phyloP scores from a whole-genome alignment of 37 sponge, comb jelly and placozoan genomes.

The Tethya wilhelma region DNA sequence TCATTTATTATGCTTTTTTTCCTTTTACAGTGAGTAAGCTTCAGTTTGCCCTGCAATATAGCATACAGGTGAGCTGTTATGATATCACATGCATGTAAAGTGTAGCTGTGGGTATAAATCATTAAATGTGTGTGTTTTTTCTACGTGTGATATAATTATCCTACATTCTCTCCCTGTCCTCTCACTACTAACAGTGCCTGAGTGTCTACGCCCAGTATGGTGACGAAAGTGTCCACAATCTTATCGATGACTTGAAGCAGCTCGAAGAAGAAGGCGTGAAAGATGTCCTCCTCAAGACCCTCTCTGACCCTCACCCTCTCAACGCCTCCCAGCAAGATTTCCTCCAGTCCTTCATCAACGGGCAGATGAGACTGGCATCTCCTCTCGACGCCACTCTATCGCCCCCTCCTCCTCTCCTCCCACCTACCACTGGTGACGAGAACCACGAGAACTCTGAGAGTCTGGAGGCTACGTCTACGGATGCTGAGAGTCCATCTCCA shows the following conservation, averaged over 20 bases:
- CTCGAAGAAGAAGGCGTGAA: not conserved
- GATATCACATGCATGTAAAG: too few species aligned
- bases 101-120: not conserved
- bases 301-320: not conserved
- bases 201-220: not conserved
- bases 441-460: too few species aligned
- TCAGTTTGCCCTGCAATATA: not conserved
- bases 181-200: not conserved
- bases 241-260: not conserved
- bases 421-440: too few species aligned
- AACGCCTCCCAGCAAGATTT: slow-evolving; percentile 6
- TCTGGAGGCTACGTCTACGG: too few species aligned
- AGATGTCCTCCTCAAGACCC: not conserved
- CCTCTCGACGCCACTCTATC: too few species aligned
- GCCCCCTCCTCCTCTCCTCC: too few species aligned
- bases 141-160: too few species aligned
- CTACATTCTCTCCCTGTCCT: not conserved
- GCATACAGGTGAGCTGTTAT: not conserved
- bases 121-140: not conserved
- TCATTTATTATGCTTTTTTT: not conserved
- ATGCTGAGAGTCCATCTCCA: not conserved
- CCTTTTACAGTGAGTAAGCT: not conserved
- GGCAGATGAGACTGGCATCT: too few species aligned
- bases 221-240: not conserved
- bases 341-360: not conserved